Base-by-base conservation (phyloP, 2,113 vertebrate species). In the Laticauda colubrina region DNA sequence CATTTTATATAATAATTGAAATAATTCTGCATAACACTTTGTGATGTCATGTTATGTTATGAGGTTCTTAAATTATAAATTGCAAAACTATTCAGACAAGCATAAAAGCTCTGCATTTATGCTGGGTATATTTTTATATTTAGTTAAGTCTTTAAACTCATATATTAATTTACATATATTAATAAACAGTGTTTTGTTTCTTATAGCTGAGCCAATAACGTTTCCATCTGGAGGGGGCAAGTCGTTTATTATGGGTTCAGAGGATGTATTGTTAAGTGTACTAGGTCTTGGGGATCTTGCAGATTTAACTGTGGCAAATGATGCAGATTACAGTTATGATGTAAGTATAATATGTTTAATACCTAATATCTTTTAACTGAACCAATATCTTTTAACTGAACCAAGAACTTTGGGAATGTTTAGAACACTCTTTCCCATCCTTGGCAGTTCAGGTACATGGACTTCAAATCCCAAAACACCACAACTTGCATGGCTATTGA, bases 241-340 rank as follows among this genome's bases (percentile, higher is more conserved):
- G 97, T 98, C 99, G 96, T 99, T 99, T 98, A 98, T 99, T 97
- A 97, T 99, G 98, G 99, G 98, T 95, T 98, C 98, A 75, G 99
- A 99, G 96, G 98, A 99, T 95, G 98, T 99, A 94, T 95, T 99
- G 97, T 99, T 99, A 98, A 99, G 98, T 96, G 98, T 99, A 95
- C 97, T 99, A 97, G 99, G 99, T 96, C 97, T 99, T 97, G 99
- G 99, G 94, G 99, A 99, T 97, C 98, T 99, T 95, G 99, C 99
- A 94, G 99, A 99, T 98, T 98, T 99, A 97, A 99, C 99, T 64
- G 99, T 99, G 96, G 98, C 98, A 97, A 99, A 99, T 97, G 99
- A 99, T 97, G 98, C 98, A 92, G 99, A 99, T 97, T 99, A 99
- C 97, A 98, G 98, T 98, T 99, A 99, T 93, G 99, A 99, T 97